Conservation (phyloP, 1,140 invertebrate species). For the Zaprionus nigranus region DNA sequence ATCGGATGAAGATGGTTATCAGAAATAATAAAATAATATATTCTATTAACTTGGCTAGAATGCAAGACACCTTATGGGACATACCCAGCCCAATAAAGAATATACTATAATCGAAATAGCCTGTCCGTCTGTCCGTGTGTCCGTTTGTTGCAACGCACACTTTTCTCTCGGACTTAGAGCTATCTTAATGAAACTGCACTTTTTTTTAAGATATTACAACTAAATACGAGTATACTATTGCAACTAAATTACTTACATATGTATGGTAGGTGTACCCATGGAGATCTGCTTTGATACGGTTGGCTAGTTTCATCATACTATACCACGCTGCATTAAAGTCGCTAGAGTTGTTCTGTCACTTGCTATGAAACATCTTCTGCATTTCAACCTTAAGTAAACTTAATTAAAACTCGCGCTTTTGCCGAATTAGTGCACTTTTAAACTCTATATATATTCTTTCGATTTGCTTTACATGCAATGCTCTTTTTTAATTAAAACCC, state of each 20-base stretch:
- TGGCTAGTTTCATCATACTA: not conserved
- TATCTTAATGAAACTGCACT: too few species aligned
- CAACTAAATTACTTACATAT: not conserved
- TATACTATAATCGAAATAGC: too few species aligned
- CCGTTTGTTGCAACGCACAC: too few species aligned
- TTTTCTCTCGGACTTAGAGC: too few species aligned
- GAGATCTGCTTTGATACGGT: not conserved
- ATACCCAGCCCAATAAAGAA: too few species aligned
- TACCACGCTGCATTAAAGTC: not conserved
- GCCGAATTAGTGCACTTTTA: slow-evolving; percentile 12
- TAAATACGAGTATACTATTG: too few species aligned
- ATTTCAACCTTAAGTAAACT: slow-evolving; percentile 33
- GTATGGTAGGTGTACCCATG: not conserved
- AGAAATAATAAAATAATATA: too few species aligned
- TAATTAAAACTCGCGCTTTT: slow-evolving; percentile 47
- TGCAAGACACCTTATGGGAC: too few species aligned
- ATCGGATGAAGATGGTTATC: too few species aligned
- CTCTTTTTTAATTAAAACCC: slow-evolving; percentile 9
- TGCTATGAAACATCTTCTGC: slow-evolving; percentile 1
- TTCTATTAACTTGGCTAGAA: too few species aligned
- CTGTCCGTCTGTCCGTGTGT: too few species aligned
- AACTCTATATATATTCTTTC: not conserved
- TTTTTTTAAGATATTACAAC: too few species aligned
- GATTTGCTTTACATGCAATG: slow-evolving; percentile 1
- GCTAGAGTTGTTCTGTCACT: not conserved